Percentiles rank a stretch among this genome's conserved stretches.
Evolutionary conservation across 1,140 invertebrate genomes (phyloP).

Genomic region (Lasaia peninsularis): DNA sequence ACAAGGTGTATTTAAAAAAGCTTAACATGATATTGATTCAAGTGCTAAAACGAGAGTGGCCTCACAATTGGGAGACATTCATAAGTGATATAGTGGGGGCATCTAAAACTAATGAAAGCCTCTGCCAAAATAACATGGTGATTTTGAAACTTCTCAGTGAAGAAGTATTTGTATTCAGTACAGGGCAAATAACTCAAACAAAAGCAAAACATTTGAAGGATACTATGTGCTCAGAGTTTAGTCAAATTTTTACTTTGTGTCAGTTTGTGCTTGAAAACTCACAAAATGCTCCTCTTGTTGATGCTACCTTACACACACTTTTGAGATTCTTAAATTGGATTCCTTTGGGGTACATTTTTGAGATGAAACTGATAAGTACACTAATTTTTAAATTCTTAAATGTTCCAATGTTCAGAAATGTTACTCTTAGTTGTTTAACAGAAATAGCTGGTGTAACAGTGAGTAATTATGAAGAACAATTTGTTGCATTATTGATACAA

Average conservation of each 20-base stretch:
- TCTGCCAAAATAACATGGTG: conserved; percentile 99
- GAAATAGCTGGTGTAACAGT: conserved; percentile 96
- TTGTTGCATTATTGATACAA: conserved; percentile 91
- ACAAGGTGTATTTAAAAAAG: conserved; percentile 98
- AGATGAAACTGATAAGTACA: conserved; percentile 97
- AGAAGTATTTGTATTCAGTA: conserved; percentile 99
- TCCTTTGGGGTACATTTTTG: conserved; percentile 99
- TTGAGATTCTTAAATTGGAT: conserved; percentile 99
- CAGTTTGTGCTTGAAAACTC: conserved; percentile 99
- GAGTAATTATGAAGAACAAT: conserved; percentile 94
- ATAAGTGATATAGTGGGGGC: conserved; percentile 99
- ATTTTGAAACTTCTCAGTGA: conserved; percentile 98
- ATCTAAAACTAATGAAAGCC: conserved; percentile 98
- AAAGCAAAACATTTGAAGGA: conserved; percentile 99
- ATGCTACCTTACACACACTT: conserved; percentile 96
- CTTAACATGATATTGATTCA: conserved; percentile 99
- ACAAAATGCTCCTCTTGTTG: conserved; percentile 95
- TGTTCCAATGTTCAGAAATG: conserved; percentile 98
- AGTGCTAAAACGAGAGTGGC: conserved; percentile 99
- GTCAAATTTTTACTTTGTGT: conserved; percentile 98
- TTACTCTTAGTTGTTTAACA: conserved; percentile 98
- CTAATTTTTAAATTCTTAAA: conserved; percentile 98
- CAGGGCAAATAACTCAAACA: conserved; percentile 98
- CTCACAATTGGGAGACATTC: conserved; percentile 99
- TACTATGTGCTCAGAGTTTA: conserved; percentile 99